Conservation (phyloP, 2,888 invertebrate species). For the Tetragonula carbonaria region DNA sequence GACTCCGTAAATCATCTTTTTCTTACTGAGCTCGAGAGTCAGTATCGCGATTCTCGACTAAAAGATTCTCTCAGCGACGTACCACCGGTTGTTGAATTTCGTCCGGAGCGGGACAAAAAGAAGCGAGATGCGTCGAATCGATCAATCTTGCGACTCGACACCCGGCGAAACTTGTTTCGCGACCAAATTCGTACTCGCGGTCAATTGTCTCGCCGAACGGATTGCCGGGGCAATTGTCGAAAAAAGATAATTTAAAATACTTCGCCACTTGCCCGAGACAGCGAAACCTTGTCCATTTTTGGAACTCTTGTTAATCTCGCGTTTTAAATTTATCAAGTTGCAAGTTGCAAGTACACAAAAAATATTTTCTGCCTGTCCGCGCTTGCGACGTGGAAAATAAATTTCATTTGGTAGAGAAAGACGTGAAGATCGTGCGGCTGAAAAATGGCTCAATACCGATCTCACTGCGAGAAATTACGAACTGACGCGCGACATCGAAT, state of each 20-base stretch:
- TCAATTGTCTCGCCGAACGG: conserved; percentile 30
- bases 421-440: no score
- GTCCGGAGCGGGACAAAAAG: conserved; percentile 8
- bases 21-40: not conserved
- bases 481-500: not conserved
- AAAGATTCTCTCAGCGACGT: not conserved
- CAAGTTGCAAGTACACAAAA: no score
- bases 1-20: no score
- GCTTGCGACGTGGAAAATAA: no score
- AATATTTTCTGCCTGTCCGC: no score
- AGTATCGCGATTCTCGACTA: not conserved
- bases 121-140: conserved; percentile 37
- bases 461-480: not conserved
- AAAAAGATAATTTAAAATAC: conserved; percentile 33
- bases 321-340: no score
- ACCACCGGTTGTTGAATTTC: conserved; percentile 30
- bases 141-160: conserved; percentile 59
- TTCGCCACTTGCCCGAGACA: not conserved
- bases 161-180: conserved; percentile 54
- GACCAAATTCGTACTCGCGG: conserved; percentile 29
- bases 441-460: not conserved
- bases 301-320: not conserved
- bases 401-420: no score
- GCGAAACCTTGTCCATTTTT: not conserved
- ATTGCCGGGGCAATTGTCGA: not conserved